Conservation (phyloP, 2,797 vertebrate species). For the Amniataba percoides region DNA sequence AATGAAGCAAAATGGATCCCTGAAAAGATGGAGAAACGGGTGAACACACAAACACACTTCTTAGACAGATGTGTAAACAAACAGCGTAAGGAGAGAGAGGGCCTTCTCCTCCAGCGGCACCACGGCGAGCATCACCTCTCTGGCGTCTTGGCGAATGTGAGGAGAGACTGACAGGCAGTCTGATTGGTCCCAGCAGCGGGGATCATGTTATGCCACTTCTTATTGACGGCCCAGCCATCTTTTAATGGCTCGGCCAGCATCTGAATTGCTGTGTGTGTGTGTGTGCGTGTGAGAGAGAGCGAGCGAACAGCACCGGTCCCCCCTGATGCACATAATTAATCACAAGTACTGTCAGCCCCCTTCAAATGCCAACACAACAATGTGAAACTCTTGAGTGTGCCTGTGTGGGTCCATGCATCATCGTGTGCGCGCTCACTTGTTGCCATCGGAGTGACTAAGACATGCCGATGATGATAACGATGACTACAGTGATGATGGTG, state of each 20-base stretch:
- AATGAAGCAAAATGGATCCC: slow-evolving; percentile 33
- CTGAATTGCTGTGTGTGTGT: slow-evolving; percentile 54
- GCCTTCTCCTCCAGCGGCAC: slow-evolving; percentile 20
- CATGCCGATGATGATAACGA: slow-evolving; percentile 41
- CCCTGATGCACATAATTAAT: slow-evolving; percentile 79
- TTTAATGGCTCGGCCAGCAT: slow-evolving; percentile 72
- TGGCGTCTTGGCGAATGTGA: slow-evolving; percentile 49
- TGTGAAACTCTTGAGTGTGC: slow-evolving; percentile 21
- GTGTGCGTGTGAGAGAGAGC: slow-evolving; percentile 5
- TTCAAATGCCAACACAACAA: slow-evolving; percentile 66
- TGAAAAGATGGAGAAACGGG: slow-evolving; percentile 7
- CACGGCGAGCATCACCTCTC: slow-evolving; percentile 48
- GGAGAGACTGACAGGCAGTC: slow-evolving; percentile 79
- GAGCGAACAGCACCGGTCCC: slow-evolving; percentile 20
- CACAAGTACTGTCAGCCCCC: slow-evolving; percentile 71
- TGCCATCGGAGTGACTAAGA: slow-evolving; percentile 53
- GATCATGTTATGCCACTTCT: slow-evolving; percentile 82
- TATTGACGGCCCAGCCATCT: slow-evolving; percentile 78
- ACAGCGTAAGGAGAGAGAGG: background rate
- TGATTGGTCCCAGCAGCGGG: slow-evolving; percentile 83
- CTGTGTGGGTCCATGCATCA: slow-evolving; percentile 27
- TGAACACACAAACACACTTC: slow-evolving; percentile 32
- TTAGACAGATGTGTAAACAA: slow-evolving; percentile 47
- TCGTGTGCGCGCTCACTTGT: slow-evolving; percentile 24
- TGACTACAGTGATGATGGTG: slow-evolving; percentile 36